Evolutionary conservation across 2,888 invertebrate species (phyloP).

Genomic region (Toxonevra muliebris): DNA sequence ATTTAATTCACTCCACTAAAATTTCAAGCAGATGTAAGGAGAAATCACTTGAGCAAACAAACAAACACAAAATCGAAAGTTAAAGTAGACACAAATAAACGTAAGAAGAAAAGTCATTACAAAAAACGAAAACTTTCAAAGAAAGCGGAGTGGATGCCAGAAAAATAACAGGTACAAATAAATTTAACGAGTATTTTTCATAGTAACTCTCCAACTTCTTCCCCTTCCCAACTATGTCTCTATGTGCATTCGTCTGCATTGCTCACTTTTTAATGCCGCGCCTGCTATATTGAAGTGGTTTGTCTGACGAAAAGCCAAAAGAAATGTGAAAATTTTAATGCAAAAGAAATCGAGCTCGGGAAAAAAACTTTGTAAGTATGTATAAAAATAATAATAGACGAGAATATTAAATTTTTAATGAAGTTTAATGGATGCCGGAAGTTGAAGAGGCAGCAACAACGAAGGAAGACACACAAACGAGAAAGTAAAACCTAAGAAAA

Average conservation of each 20-base stretch:
- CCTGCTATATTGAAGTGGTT: constrained; percentile 9
- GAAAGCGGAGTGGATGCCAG: too few species aligned
- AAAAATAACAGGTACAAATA: neutral
- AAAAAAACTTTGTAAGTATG: neutral
- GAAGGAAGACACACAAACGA: neutral
- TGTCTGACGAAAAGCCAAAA: neutral
- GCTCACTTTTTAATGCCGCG: constrained; percentile 11
- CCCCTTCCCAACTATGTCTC: neutral
- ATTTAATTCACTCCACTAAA: neutral
- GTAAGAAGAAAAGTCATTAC: neutral
- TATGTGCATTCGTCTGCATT: neutral
- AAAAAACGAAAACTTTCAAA: neutral
- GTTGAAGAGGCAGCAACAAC: constrained; percentile 31
- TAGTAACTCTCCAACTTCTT: neutral
- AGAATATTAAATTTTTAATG: constrained; percentile 63
- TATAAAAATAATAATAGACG: constrained; percentile 43
- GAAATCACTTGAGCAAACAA: constrained; percentile 3
- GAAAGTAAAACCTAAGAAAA: constrained; percentile 6
- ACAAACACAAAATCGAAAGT: constrained; percentile 19
- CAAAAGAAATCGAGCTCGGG: constrained; percentile 16
- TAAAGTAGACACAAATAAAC: constrained; percentile 5
- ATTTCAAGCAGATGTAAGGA: neutral
- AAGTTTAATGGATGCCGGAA: constrained; percentile 63
- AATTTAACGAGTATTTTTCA: constrained; percentile 15
- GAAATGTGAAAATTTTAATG: neutral